phyloP scores from a whole-genome alignment of 2,797 vertebrate species.

The Loriculus beryllinus region DNA sequence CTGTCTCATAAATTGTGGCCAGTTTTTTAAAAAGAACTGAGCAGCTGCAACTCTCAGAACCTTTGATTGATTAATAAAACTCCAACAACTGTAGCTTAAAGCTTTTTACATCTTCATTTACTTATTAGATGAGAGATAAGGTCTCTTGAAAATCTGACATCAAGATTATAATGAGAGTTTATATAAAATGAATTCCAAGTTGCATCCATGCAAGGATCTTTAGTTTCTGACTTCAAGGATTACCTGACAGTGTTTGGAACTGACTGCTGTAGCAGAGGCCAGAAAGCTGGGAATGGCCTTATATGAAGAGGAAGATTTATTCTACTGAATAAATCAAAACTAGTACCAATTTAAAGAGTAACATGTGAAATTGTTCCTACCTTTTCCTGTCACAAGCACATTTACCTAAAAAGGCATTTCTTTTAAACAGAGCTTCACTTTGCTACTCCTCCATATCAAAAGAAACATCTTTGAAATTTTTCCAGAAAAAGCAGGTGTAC shows the following conservation, averaged over 20 bases:
- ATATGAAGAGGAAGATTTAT: not conserved
- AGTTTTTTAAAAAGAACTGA: not conserved
- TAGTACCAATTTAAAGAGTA: not conserved
- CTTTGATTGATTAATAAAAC: not conserved
- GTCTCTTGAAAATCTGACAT: not conserved
- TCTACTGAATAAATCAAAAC: not conserved
- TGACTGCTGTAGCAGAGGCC: not conserved
- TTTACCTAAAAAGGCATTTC: not conserved
- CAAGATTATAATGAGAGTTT: not conserved
- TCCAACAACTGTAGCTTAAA: not conserved
- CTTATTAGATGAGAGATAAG: not conserved
- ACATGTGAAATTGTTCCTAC: not conserved
- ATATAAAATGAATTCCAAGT: not conserved
- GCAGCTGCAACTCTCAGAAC: not conserved
- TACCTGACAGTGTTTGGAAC: not conserved
- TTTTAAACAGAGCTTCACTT: not conserved
- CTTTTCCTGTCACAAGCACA: not conserved
- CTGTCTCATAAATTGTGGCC: not conserved
- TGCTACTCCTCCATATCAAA: not conserved
- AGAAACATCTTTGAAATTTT: slow-evolving; percentile 3
- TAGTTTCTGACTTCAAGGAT: not conserved
- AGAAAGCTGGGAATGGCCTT: not conserved
- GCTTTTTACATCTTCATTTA: not conserved
- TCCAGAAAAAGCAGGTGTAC: slow-evolving; percentile 22
- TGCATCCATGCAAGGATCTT: not conserved